phyloP scores from a whole-genome alignment of 2,113 vertebrate genomes.

The Eolophus roseicapilla region DNA sequence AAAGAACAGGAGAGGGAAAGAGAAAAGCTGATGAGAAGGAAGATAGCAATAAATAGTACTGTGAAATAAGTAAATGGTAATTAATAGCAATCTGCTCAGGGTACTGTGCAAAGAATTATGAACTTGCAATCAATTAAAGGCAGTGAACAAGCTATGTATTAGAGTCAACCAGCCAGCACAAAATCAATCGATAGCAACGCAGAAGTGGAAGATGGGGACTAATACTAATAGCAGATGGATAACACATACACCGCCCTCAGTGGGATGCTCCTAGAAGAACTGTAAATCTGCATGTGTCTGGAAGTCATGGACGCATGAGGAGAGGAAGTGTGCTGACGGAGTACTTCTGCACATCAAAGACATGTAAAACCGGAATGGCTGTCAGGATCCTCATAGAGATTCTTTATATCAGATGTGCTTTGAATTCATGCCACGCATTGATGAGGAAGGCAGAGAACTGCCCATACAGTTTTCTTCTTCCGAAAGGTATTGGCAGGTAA shows the following conservation, averaged over 20 bases:
- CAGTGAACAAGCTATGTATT: neutral
- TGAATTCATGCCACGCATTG: neutral
- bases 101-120: neutral
- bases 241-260: neutral
- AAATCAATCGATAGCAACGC: neutral
- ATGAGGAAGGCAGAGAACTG: neutral
- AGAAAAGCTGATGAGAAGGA: neutral
- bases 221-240: neutral
- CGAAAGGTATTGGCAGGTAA: neutral
- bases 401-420: neutral
- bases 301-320: neutral
- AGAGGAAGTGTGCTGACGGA: neutral
- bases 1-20: neutral
- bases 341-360: neutral
- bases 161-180: neutral
- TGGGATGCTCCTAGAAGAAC: neutral
- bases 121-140: slow-evolving; percentile 3
- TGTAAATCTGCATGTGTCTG: neutral
- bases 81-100: neutral
- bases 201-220: neutral
- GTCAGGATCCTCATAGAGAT: neutral
- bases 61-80: neutral
- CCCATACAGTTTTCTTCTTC: neutral
- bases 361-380: neutral
- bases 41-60: neutral